phyloP scores from a whole-genome alignment of 2,797 vertebrate species.

The Trachurus trachurus region DNA sequence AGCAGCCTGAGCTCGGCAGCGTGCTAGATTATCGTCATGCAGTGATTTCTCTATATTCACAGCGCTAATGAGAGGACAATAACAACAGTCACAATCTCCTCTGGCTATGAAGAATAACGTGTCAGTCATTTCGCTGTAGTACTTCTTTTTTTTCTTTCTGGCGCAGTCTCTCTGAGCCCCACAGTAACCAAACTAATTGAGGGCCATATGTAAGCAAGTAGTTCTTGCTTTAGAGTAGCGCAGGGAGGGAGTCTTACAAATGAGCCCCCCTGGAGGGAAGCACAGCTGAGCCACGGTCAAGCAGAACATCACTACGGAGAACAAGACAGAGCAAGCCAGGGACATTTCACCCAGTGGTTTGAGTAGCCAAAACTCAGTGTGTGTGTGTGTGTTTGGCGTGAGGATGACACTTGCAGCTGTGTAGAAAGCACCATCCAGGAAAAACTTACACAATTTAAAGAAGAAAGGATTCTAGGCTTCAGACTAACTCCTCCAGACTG shows the following conservation, averaged over 20 bases:
- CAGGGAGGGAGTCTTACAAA: slow-evolving; percentile 62
- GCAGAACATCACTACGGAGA: slow-evolving; percentile 35
- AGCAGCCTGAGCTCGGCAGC: slow-evolving; percentile 17
- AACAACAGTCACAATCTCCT: slow-evolving; percentile 38
- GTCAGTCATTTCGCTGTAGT: slow-evolving; percentile 50
- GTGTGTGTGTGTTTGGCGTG: background rate
- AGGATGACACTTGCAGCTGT: background rate
- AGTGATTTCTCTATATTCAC: slow-evolving; percentile 29
- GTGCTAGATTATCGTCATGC: slow-evolving; percentile 41
- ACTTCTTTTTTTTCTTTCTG: slow-evolving; percentile 13
- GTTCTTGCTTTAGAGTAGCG: slow-evolving; percentile 52
- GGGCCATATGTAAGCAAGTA: slow-evolving; percentile 63
- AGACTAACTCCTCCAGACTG: background rate
- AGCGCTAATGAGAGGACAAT: slow-evolving; percentile 55
- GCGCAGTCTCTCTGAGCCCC: slow-evolving; percentile 24
- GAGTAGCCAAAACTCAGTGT: background rate
- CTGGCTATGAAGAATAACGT: slow-evolving; percentile 44
- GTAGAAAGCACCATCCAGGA: background rate
- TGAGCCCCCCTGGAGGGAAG: slow-evolving; percentile 53
- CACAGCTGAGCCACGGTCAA: slow-evolving; percentile 55
- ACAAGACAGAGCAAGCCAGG: slow-evolving; percentile 24
- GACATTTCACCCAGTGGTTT: slow-evolving; percentile 20
- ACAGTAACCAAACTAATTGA: slow-evolving; percentile 63
- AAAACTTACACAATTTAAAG: background rate
- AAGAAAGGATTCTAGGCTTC: background rate